These are phyloP conservation scores for Perca schrenkii DNA, from an alignment of 2,113 vertebrate genomes.

Conservation along the genomic window DNA sequence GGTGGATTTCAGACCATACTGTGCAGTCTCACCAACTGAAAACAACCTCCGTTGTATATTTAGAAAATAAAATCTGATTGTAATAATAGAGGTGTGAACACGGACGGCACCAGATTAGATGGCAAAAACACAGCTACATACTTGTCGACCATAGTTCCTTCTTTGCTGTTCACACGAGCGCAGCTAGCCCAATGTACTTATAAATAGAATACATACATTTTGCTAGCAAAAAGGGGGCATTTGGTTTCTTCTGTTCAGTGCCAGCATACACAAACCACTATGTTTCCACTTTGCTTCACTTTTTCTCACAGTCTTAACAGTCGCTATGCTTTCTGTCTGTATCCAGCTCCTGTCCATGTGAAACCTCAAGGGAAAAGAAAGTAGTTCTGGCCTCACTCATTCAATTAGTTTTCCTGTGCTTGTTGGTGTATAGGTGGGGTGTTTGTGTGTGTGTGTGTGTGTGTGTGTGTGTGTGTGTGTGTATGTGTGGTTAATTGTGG, in stretches of 20 bases:
- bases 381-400: conserved; percentile 17
- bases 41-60: not conserved
- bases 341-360: not conserved
- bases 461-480: not conserved
- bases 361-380: conserved; percentile 25
- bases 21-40: not conserved
- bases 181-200: not conserved
- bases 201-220: conserved; percentile 26
- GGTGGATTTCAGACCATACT: conserved; percentile 4
- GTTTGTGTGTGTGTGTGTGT: not conserved
- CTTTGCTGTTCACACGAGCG: fast-evolving
- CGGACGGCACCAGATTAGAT: not conserved
- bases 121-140: not conserved
- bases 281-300: conserved; percentile 31
- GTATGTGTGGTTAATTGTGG: not conserved
- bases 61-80: not conserved
- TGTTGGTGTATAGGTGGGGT: not conserved
- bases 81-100: conserved; percentile 1
- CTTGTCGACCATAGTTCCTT: not conserved
- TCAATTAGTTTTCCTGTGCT: conserved; percentile 25
- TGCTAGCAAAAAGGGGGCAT: conserved; percentile 35
- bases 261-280: not conserved
- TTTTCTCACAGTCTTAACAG: conserved; percentile 10
- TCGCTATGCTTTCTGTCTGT: not conserved
- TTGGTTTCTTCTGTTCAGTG: conserved; percentile 9